Conservation (phyloP, 2,888 invertebrate genomes). For the Eugnorisma glareosa region DNA sequence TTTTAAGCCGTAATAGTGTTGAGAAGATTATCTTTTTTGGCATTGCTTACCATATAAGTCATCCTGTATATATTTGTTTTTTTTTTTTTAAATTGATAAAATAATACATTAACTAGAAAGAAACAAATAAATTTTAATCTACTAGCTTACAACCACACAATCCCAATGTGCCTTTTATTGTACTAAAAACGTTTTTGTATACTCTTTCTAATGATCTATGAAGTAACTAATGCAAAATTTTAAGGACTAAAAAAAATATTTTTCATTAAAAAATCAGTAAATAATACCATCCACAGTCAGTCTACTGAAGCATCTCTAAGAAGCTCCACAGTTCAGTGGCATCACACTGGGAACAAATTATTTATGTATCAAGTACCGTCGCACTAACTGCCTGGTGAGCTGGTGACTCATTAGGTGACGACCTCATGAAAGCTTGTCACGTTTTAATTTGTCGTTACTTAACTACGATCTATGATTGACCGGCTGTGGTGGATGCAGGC, state of each 20-base stretch:
- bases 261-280: neutral
- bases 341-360: slow-evolving; percentile 41
- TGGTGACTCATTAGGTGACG: slow-evolving; percentile 66
- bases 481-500: slow-evolving; percentile 36
- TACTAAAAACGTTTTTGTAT: neutral
- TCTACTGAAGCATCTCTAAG: slow-evolving; percentile 2
- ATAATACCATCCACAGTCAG: neutral
- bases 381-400: slow-evolving; percentile 53
- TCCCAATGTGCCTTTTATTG: neutral
- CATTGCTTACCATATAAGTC: neutral
- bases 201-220: neutral
- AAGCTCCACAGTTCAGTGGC: slow-evolving; percentile 37
- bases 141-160: neutral
- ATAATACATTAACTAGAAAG: neutral
- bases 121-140: neutral
- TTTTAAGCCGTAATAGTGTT: neutral
- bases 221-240: neutral
- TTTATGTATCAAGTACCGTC: slow-evolving; percentile 52
- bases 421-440: slow-evolving; percentile 69
- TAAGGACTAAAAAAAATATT: neutral
- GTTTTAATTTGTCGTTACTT: slow-evolving; percentile 68
- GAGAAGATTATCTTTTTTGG: neutral
- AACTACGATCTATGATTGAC: slow-evolving; percentile 61
- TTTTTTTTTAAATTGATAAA: neutral
- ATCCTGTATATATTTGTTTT: neutral